These are phyloP conservation scores for Mobula birostris DNA, from an alignment of 2,113 vertebrate species.

Conservation along the genomic window DNA sequence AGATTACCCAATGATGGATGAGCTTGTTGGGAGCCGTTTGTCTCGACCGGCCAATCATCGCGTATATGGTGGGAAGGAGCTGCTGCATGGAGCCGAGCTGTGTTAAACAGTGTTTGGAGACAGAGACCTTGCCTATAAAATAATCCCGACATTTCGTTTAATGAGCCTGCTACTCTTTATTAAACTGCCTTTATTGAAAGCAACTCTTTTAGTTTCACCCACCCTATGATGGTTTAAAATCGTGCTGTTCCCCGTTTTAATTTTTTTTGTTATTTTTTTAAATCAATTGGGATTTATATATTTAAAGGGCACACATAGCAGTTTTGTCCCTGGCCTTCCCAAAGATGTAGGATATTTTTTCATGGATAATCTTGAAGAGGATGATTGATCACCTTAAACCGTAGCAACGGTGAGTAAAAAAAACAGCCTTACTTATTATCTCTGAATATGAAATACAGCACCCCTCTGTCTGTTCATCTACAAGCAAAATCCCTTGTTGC, in stretches of 20 bases:
- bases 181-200: not conserved
- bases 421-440: not conserved
- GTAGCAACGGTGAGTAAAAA: conserved; percentile 17
- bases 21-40: not conserved
- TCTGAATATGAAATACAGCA: not conserved
- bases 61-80: not conserved
- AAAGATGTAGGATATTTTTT: no score
- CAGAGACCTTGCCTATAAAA: not conserved
- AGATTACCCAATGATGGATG: not conserved
- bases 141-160: not conserved
- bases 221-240: not conserved
- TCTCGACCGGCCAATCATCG: not conserved
- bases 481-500: not conserved
- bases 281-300: not conserved
- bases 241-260: not conserved
- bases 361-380: no score
- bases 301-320: not conserved
- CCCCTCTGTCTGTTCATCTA: not conserved
- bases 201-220: not conserved
- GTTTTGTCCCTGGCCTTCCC: not conserved
- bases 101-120: not conserved
- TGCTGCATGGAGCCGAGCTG: not conserved
- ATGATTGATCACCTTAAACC: not conserved
- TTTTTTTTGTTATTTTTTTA: not conserved
- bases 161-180: not conserved